These are phyloP conservation scores for Metalampra italica DNA, from an alignment of 2,888 invertebrate genomes.

Conservation along the genomic window DNA sequence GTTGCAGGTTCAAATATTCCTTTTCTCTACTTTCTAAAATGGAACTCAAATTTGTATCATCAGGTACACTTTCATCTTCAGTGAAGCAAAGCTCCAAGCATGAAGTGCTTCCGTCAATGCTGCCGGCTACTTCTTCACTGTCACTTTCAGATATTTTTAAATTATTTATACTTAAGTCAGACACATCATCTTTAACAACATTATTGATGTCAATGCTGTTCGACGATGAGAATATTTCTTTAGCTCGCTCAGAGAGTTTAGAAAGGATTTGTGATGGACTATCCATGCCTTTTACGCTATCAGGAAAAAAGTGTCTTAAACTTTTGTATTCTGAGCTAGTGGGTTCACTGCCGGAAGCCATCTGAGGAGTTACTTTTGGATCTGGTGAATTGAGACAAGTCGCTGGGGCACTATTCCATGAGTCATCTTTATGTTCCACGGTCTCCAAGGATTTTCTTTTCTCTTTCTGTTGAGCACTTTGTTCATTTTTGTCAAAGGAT, in stretches of 20 bases:
- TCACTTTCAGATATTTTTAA: constrained; percentile 71
- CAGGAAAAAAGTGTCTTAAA: constrained; percentile 68
- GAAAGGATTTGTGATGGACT: constrained; percentile 69
- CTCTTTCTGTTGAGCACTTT: constrained; percentile 29
- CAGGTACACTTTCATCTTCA: constrained; percentile 62
- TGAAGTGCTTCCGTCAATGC: constrained; percentile 69
- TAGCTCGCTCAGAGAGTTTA: constrained; percentile 69
- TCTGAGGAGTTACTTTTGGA: constrained; percentile 45
- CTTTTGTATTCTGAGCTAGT: constrained; percentile 64
- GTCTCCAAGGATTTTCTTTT: constrained; percentile 30
- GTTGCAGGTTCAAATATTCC: constrained; percentile 71
- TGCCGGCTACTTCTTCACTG: constrained; percentile 67
- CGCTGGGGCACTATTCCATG: constrained; percentile 79
- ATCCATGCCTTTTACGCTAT: constrained; percentile 64
- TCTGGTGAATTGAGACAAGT: constrained; percentile 81
- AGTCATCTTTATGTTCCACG: constrained; percentile 32
- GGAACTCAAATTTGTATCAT: constrained; percentile 49
- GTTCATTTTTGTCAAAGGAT: constrained; percentile 69
- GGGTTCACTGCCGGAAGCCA: constrained; percentile 62
- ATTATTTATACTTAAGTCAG: constrained; percentile 64
- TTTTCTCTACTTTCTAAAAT: constrained; percentile 66
- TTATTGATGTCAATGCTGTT: constrained; percentile 64
- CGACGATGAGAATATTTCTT: constrained; percentile 71
- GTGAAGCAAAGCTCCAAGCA: constrained; percentile 72
- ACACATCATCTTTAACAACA: constrained; percentile 55